These are phyloP conservation scores for Ischnus inquisitorius DNA, from an alignment of 2,888 invertebrate species.

Conservation along the genomic window DNA sequence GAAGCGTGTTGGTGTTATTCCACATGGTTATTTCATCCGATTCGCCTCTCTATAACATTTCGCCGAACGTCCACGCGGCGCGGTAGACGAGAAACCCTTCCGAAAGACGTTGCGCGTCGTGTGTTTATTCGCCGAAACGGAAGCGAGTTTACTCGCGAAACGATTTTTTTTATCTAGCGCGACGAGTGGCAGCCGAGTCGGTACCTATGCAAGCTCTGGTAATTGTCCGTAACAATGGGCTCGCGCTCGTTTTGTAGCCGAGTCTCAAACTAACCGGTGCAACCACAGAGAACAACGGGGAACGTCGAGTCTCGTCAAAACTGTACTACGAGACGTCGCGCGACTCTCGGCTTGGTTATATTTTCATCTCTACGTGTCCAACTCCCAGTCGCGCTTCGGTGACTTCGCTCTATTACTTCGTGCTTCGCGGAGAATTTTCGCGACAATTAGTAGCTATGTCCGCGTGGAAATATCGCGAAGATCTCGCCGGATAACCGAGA, in stretches of 20 bases:
- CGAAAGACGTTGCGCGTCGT: too few relatives aligned
- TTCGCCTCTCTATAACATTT: constrained; percentile 9
- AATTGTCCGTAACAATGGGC: constrained; percentile 50
- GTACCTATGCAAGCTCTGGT: constrained; percentile 23
- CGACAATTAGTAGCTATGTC: constrained; percentile 20
- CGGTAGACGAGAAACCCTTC: not conserved
- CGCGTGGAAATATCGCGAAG: constrained; percentile 5
- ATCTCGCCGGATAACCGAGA: not conserved
- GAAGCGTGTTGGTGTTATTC: constrained; percentile 27
- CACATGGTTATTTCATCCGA: constrained; percentile 29
- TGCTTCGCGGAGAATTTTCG: constrained; percentile 7
- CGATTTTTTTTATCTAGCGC: constrained; percentile 17
- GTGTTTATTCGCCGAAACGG: constrained; percentile 17
- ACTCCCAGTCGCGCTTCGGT: constrained; percentile 1
- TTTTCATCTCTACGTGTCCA: not conserved
- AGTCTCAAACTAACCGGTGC: constrained; percentile 1
- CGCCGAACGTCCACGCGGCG: not conserved
- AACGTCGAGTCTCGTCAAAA: constrained; percentile 5
- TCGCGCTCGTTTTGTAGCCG: constrained; percentile 8
- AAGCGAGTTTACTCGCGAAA: constrained; percentile 36
- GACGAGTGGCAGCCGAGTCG: not conserved
- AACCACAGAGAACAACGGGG: constrained; percentile 12
- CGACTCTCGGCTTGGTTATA: constrained; percentile 7
- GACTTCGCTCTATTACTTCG: constrained; percentile 22
- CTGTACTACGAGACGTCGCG: not conserved